Percentiles rank a stretch among this genome's conserved stretches.
Conservation (phyloP, 2,113 vertebrate species). For the Lamprologus ornatipinnis region DNA sequence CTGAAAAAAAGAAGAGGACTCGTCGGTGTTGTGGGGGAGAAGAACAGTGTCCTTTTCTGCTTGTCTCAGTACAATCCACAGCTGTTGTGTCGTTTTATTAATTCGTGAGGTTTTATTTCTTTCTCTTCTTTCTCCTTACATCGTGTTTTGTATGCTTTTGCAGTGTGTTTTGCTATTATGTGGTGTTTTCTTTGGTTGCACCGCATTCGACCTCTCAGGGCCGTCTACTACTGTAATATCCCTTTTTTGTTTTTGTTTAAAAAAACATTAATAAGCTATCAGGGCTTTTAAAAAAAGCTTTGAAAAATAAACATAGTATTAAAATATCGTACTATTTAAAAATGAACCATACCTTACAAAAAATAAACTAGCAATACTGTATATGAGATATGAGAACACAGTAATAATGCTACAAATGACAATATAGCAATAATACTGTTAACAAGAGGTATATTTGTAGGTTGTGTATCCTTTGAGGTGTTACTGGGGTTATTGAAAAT, state of each 20-base stretch:
- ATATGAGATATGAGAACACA: background rate
- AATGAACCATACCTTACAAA: background rate
- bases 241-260: background rate
- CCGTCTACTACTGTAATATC: rapidly evolving
- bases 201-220: background rate
- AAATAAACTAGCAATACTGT: rapidly evolving
- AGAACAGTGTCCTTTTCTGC: background rate
- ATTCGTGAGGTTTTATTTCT: background rate
- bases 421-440: background rate
- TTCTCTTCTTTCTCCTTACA: background rate
- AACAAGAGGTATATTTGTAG: background rate
- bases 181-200: background rate
- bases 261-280: background rate
- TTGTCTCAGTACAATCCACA: background rate
- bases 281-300: background rate
- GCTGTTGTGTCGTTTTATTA: background rate
- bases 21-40: background rate
- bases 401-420: background rate
- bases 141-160: background rate
- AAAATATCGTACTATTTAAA: background rate
- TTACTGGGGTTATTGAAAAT: too few relatives aligned
- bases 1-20: background rate
- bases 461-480: too few relatives aligned
- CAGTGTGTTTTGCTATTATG: background rate
- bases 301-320: background rate